A percentile compares a stretch with the other conserved stretches of the same genome.
These are phyloP conservation scores for Axea sp. DNA, from an alignment of 2,888 invertebrate species.

Conservation along the genomic window DNA sequence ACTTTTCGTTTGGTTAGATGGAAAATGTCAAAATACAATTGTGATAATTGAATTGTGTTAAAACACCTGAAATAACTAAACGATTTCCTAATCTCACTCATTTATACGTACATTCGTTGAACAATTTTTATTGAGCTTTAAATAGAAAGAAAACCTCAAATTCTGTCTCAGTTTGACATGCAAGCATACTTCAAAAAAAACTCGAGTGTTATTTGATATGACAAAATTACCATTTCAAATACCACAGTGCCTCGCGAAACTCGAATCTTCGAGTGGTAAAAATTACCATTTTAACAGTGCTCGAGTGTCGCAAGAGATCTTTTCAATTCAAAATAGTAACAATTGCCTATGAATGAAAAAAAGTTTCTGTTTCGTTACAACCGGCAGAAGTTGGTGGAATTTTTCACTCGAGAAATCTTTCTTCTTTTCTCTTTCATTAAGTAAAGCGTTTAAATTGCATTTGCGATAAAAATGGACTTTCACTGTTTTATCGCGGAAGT, in stretches of 20 bases:
- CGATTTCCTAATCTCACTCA: slow-evolving; percentile 5
- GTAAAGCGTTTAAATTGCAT: slow-evolving; percentile 11
- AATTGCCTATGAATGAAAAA: slow-evolving; percentile 39
- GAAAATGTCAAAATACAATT: neutral
- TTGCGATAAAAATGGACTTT: neutral
- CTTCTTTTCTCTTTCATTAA: neutral
- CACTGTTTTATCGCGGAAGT: slow-evolving; percentile 2
- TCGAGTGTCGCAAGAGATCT: slow-evolving; percentile 16
- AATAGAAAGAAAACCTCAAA: slow-evolving; percentile 43
- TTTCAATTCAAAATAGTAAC: slow-evolving; percentile 44
- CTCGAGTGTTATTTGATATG: slow-evolving; percentile 61
- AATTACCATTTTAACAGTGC: slow-evolving; percentile 53
- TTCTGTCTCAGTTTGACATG: slow-evolving; percentile 55
- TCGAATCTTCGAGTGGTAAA: slow-evolving; percentile 41
- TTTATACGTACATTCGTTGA: slow-evolving; percentile 22
- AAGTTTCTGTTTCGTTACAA: neutral
- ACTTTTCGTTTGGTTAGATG: neutral
- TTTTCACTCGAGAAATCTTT: neutral
- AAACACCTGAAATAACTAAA: slow-evolving; percentile 26
- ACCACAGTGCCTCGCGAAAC: slow-evolving; percentile 47
- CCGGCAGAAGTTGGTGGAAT: neutral
- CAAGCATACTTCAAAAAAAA: slow-evolving; percentile 58
- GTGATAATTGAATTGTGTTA: slow-evolving; percentile 13
- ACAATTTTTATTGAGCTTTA: slow-evolving; percentile 43
- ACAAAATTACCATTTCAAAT: slow-evolving; percentile 61